phyloP scores from a whole-genome alignment of 2,797 vertebrate genomes.

The Fistularia tabacaria region DNA sequence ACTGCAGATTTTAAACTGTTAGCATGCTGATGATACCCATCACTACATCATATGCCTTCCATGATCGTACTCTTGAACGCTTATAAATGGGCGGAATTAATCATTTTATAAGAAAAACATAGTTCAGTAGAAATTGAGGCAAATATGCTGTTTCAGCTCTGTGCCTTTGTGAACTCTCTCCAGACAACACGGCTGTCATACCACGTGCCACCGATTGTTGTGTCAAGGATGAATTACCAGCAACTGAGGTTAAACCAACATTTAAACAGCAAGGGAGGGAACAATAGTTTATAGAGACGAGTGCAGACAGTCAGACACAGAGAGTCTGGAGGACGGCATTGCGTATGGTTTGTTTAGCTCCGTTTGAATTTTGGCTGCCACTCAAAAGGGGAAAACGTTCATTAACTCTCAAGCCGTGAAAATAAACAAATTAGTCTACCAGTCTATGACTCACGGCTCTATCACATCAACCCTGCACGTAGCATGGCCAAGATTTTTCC shows the following conservation, averaged over 20 bases:
- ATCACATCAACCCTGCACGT: slow-evolving; percentile 31
- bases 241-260: slow-evolving; percentile 42
- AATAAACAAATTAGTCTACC: slow-evolving; percentile 52
- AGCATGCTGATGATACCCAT: no score
- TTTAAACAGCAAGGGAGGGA: slow-evolving; percentile 5
- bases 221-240: slow-evolving; percentile 22
- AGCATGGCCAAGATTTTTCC: slow-evolving; percentile 41
- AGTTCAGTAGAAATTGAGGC: no score
- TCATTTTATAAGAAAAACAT: no score
- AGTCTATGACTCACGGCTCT: slow-evolving; percentile 45
- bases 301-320: slow-evolving; percentile 18
- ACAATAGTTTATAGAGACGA: slow-evolving; percentile 26
- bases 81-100: no score
- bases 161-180: slow-evolving; percentile 3
- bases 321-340: slow-evolving; percentile 30
- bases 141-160: slow-evolving; percentile 12
- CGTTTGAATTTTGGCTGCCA: slow-evolving; percentile 35
- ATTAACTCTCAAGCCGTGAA: slow-evolving; percentile 49
- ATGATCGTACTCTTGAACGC: no score
- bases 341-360: slow-evolving; percentile 42
- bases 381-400: slow-evolving; percentile 46
- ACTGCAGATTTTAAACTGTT: no score
- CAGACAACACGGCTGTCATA: slow-evolving; percentile 3
- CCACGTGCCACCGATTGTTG: slow-evolving; percentile 14
- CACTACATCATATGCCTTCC: no score